Evolutionary conservation across 2,797 vertebrate species (phyloP).

Genomic region (Podarcis lilfordi): DNA sequence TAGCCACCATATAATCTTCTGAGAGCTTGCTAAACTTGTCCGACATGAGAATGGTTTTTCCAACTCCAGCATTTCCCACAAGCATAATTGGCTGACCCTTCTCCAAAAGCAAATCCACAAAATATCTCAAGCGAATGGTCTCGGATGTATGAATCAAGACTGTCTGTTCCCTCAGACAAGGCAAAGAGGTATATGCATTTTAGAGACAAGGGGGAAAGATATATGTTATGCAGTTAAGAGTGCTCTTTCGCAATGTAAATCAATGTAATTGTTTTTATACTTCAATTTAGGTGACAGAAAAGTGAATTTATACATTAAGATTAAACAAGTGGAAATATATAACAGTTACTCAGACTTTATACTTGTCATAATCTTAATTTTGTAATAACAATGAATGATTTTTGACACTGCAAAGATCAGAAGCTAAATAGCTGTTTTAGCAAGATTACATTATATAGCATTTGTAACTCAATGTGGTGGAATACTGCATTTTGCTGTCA

Average conservation of each 20-base stretch:
- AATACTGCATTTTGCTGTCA: conserved; percentile 71
- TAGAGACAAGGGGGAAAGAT: conserved; percentile 29
- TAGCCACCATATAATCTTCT: conserved; percentile 77
- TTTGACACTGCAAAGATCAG: conserved; percentile 64
- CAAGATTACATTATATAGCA: conserved; percentile 63
- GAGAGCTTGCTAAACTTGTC: conserved; percentile 76
- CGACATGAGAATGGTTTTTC: conserved; percentile 80
- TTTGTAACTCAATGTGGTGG: conserved; percentile 68
- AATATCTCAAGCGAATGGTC: conserved; percentile 77
- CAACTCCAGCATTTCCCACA: conserved; percentile 81
- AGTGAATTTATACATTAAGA: conserved; percentile 61
- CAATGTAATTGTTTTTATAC: conserved; percentile 57
- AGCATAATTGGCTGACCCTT: conserved; percentile 77
- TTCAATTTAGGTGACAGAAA: conserved; percentile 47
- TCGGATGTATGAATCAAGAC: conserved; percentile 78
- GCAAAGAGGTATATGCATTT: conserved; percentile 26
- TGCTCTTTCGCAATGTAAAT: conserved; percentile 53
- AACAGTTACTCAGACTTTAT: conserved; percentile 44
- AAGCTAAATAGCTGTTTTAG: conserved; percentile 64
- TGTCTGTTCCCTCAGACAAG: conserved; percentile 65
- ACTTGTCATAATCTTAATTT: conserved; percentile 64
- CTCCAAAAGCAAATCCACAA: conserved; percentile 80
- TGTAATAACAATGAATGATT: conserved; percentile 65
- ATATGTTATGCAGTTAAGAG: conserved; percentile 46
- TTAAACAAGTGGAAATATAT: conserved; percentile 66